phyloP scores from a whole-genome alignment of 2,113 vertebrate species.

The Oreochromis spilurus region DNA sequence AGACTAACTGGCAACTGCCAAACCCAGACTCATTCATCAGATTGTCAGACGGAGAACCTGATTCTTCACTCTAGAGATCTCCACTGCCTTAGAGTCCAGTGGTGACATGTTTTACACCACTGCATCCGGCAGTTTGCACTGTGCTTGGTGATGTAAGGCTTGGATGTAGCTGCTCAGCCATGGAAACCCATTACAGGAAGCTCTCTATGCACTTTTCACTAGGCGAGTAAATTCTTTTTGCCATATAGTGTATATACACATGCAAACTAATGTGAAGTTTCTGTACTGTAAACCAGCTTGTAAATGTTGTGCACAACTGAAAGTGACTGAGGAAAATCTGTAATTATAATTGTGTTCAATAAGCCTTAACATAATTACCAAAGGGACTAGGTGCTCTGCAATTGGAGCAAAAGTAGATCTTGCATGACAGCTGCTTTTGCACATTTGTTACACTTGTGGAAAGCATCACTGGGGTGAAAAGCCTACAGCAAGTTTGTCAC shows the following conservation, averaged over 20 bases:
- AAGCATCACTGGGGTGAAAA: neutral
- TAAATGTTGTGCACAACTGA: slow-evolving; percentile 13
- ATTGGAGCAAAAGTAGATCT: neutral
- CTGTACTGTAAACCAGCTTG: neutral
- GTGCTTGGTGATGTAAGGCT: neutral
- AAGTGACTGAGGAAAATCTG: slow-evolving; percentile 17
- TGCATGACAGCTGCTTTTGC: neutral
- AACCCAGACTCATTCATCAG: neutral
- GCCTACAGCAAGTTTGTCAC: neutral
- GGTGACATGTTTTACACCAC: neutral
- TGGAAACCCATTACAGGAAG: neutral
- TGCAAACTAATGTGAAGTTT: neutral
- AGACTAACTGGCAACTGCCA: neutral
- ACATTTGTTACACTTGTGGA: neutral
- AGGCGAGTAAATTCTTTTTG: neutral
- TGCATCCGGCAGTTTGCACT: accelerated
- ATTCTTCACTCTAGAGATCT: neutral
- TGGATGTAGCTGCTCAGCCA: neutral
- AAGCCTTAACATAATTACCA: slow-evolving; percentile 29
- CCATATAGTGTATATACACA: neutral
- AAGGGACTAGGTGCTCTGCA: slow-evolving; percentile 1
- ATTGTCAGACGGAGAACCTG: neutral
- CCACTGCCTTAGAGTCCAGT: neutral
- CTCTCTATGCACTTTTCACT: neutral
- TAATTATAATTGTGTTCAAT: slow-evolving; percentile 43